Base-by-base conservation (phyloP, 2,888 invertebrate genomes). In the Nomada flava region DNA sequence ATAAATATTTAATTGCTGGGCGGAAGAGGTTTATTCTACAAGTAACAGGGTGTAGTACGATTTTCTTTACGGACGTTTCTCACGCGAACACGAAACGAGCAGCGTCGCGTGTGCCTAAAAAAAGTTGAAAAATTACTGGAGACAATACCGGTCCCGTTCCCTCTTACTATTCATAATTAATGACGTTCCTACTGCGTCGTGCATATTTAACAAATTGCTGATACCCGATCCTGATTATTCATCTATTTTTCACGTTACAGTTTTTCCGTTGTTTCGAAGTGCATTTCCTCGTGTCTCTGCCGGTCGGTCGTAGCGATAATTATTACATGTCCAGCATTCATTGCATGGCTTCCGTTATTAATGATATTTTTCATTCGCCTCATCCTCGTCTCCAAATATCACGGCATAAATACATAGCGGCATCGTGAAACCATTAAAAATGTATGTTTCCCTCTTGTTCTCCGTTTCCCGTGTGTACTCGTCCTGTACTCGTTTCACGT, bases 1-100 rank as follows among this genome's bases (percentile, higher is more conserved):
- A 23, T 47, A 65, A 73, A 47, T 23, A 57, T 65, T 73, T 65
- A 65, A 65, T 11, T 26, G 13, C 42, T 36, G 23, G 23, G 29
- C 65, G 26, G 73, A 36, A 55, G 36, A 57, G 73, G 65, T 65
- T n/a, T 36, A 13, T 23, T 73, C 57, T 57, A 73, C 57, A 55
- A 67, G 47, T n/a, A 29, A 47, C 47, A 20, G 29, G 57, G 20
- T 36, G 47, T 47, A 47, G 47, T 42, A 73, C 55, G 72, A 64
- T 64, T 72, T 44, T 15, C 26, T 55, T 55, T 64, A 64, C 57
- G 20, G 47, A 10, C 65, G 10, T 57, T 36, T 18, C 55, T 23
- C 65, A 44, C 47, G 47, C 57, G 29, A 57, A 55, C 23, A 5
- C 29, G 53, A 55, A 55, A 57, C 29, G 57, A 57, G 57, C 57